phyloP scores from a whole-genome alignment of 2,797 vertebrate species.

The Alosa sapidissima region DNA sequence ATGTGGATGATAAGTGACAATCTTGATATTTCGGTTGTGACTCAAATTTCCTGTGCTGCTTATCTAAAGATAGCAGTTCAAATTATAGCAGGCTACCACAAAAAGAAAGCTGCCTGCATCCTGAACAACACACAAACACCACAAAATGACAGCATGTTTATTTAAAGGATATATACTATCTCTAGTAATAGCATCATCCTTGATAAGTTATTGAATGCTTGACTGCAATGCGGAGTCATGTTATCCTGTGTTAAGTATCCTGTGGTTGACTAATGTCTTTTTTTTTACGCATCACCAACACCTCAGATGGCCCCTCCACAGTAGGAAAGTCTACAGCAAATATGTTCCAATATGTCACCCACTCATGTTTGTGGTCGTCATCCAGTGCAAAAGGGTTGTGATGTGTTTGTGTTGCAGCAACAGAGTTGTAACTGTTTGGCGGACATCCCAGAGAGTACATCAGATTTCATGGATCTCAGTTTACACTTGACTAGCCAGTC shows the following conservation, averaged over 20 bases:
- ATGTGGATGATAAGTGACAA: too few relatives aligned
- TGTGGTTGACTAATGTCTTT: not conserved
- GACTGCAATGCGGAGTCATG: not conserved
- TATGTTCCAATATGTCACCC: not conserved
- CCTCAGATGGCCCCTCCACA: not conserved
- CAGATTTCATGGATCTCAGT: not conserved
- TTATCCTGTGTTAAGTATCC: not conserved
- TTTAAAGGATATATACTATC: too few relatives aligned
- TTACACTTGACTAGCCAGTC: not conserved
- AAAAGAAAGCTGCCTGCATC: not conserved
- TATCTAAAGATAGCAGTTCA: not conserved
- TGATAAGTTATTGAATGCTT: not conserved
- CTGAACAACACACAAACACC: not conserved
- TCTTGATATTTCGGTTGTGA: too few relatives aligned
- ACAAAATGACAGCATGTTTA: too few relatives aligned
- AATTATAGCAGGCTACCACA: not conserved
- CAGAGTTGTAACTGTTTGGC: not conserved
- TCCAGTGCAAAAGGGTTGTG: not conserved
- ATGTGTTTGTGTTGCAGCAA: not conserved
- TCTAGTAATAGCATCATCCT: not conserved
- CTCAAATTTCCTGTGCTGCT: too few relatives aligned
- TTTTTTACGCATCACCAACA: not conserved
- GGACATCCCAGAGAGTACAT: not conserved
- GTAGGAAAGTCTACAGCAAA: not conserved
- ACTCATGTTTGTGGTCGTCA: not conserved